Evolutionary conservation across 64 coral and sea anemone genomes (phyloP), one percentile per base, ranked within the genome.

Genomic region (Catalaphyllia jardinei): DNA sequence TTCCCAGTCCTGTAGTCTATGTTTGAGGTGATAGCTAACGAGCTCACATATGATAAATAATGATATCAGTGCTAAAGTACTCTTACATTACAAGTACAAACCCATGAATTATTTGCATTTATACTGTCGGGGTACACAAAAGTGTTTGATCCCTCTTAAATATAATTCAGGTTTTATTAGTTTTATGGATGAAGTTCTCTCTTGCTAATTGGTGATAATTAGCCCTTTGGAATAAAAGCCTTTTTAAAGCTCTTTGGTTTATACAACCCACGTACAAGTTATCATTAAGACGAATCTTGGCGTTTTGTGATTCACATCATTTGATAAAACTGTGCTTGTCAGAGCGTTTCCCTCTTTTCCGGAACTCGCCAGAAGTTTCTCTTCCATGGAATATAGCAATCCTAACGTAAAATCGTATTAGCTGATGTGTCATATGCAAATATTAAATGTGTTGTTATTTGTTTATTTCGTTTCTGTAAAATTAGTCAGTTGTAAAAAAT

Each of bases 171-270:
- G 13, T 12, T 85, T 49, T 51, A n/a, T 77, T 22, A 42, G 8
- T 10, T 17, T n/a, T 50, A 77, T 50, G 33, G 74, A 38, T 77
- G 30, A 13, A 30, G 54, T 31, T 65, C 1, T 83, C 10, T 30
- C 9, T 79, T 8, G 78, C 52, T 62, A 80, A 80, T 61, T 80
- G 28, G 78, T 62, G 14, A 16, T 80, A 31, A 80, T 80, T 60
- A n/a, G 27, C 54, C 16, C 78, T 61, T 61, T 80, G 78, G 76
- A 55, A 61, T 17, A 31, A 28, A 25, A 4, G 19, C 35, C 20
- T 50, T 28, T 10, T 22, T 51, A 0, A 55, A 57, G 49, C 25
- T 79, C 46, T 60, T 29, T 14, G 4, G 4, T 2, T 13, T 50
- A 5, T 55, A 55, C 20, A 25, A 69, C 24, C 10, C 8, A 69